phyloP scores from a whole-genome alignment of 1,140 invertebrate genomes.

The Lepidostoma basale region DNA sequence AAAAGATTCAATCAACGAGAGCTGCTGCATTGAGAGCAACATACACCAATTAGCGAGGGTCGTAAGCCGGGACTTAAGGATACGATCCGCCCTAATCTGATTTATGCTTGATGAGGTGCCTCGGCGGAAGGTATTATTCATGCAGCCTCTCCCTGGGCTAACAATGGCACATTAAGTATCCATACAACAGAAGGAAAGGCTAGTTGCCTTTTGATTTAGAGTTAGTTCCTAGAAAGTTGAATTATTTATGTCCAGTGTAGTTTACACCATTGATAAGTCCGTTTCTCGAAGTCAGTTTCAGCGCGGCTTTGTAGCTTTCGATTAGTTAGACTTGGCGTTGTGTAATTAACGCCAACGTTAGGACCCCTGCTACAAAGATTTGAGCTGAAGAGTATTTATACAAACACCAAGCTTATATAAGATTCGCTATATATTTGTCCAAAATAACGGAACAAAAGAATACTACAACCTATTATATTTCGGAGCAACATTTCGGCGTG shows the following conservation, averaged over 20 bases:
- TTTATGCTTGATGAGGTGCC: conserved; percentile 30
- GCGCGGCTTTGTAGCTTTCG: not conserved
- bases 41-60: conserved; percentile 14
- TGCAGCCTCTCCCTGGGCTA: conserved; percentile 18
- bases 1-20: no score
- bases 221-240: conserved; percentile 19
- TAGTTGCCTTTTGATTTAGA: conserved; percentile 31
- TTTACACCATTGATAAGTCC: conserved; percentile 20
- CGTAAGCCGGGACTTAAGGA: conserved; percentile 7
- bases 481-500: no score
- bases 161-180: conserved; percentile 30
- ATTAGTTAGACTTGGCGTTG: not conserved
- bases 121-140: conserved; percentile 14
- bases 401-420: no score
- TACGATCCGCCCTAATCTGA: conserved; percentile 26
- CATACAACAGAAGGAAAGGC: conserved; percentile 4
- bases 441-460: no score
- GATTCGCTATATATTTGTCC: no score
- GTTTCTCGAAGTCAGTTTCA: not conserved
- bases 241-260: conserved; percentile 19
- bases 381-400: no score
- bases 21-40: no score
- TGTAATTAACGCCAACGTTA: conserved; percentile 1
- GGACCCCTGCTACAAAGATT: no score
- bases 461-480: no score